A percentile compares a stretch with the other conserved stretches of the same genome.
Conservation (phyloP, 2,113 vertebrate genomes). For the Entelurus aequoreus region DNA sequence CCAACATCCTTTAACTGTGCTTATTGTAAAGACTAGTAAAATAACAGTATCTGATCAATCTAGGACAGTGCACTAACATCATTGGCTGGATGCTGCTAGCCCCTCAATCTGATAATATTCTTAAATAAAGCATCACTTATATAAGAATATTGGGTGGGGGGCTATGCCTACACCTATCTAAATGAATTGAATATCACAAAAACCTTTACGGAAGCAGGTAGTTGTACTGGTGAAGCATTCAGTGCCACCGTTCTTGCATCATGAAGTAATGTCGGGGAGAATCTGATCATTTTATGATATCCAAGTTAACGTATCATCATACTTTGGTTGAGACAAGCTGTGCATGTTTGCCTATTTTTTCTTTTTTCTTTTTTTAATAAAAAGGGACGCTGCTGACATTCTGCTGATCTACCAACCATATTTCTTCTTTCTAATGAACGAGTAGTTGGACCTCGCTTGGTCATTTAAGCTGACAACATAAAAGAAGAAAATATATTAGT, state of each 20-base stretch:
- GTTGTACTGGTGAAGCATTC: constrained; percentile 46
- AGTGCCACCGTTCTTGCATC: constrained; percentile 60
- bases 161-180: too few species aligned
- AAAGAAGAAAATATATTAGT: constrained; percentile 55
- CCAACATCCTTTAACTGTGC: constrained; percentile 1
- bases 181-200: background rate
- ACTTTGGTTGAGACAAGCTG: constrained; percentile 71
- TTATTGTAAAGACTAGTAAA: background rate
- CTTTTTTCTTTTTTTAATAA: too few species aligned
- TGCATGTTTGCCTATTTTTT: constrained; percentile 49
- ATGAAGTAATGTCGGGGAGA: constrained; percentile 2
- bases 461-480: background rate
- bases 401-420: constrained; percentile 36
- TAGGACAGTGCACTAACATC: background rate
- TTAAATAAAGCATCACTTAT: background rate
- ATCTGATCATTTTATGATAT: constrained; percentile 23
- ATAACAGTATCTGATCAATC: background rate
- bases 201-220: constrained; percentile 42
- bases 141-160: too few species aligned
- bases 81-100: constrained; percentile 4
- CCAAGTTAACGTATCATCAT: constrained; percentile 11
- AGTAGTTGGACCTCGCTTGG: constrained; percentile 39
- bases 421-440: background rate
- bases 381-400: constrained; percentile 57
- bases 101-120: constrained; percentile 13